Evolutionary conservation across 2,888 invertebrate species (phyloP).

Genomic region (Pheosia tremula): DNA sequence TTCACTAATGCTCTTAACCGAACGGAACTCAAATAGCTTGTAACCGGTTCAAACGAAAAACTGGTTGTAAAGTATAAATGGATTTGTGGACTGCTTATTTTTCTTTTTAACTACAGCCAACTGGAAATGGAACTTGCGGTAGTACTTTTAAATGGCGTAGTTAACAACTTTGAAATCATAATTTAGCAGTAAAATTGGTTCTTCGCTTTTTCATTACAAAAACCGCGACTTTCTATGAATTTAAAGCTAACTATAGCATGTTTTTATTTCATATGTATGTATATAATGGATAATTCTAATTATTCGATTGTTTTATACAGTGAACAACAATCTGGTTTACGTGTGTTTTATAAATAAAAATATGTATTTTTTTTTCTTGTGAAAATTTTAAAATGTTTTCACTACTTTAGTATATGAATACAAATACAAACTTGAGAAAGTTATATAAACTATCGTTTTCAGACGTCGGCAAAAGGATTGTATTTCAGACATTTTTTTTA

Average conservation of each 20-base stretch:
- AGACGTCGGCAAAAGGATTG: background rate
- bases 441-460: background rate
- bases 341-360: too few species aligned
- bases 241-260: too few species aligned
- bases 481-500: background rate
- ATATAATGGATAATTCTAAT: too few species aligned
- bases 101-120: constrained; percentile 9
- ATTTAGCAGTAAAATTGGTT: background rate
- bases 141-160: background rate
- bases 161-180: background rate
- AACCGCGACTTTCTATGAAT: too few species aligned
- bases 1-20: constrained; percentile 35
- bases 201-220: background rate
- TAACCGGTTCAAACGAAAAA: constrained; percentile 48
- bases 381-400: too few species aligned
- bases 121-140: background rate
- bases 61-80: constrained; percentile 43
- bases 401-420: too few species aligned
- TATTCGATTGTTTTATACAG: too few species aligned
- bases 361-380: too few species aligned
- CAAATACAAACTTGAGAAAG: background rate
- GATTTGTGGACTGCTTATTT: constrained; percentile 25
- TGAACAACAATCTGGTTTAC: too few species aligned
- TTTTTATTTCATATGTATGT: too few species aligned
- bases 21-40: constrained; percentile 47